Evolutionary conservation across 2,888 invertebrate species (phyloP), one percentile per base, ranked within the genome.

Genomic region (Cataglyphis cursor): DNA sequence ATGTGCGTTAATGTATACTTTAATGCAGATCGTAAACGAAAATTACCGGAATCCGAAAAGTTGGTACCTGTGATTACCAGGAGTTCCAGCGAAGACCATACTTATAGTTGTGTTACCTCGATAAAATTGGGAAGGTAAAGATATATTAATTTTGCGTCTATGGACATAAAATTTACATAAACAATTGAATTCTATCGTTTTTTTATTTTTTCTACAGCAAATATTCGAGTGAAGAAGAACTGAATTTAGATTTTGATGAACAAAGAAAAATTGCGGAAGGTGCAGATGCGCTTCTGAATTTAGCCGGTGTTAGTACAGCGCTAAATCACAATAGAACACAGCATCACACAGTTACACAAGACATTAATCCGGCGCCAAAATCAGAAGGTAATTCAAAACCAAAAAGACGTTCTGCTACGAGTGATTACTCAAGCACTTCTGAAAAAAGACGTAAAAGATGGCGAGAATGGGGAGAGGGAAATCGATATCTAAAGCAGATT

Each of bases 71-170:
- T 98, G 89, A 98, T 98, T 91, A 98, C 98, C 3, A 97, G 97
- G 76, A 98, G 97, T 92, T 98, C 98, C 0, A 98, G 98, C 95
- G 98, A 98, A 95, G 99, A 99, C 96, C 99, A 99, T 95, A 98
- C 98, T 75, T 99, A 99, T 95, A 98, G 98, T 83, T 94, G 94
- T 81, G 93, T 94, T 57, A 93, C 94, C 10, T 94, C 95, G 6
- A 88, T 93, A 18, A 94, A 94, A 83, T 88, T 93, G 73, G 94
- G 94, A 88, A 94, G 94, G 95, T 95, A 88, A 83, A 70, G 18
- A 38, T 51, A 70, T 3, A 24, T 24, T 24, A 15, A 35, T 70
- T 9, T 1, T 35, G 10, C 48, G 5, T 1, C 3, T 24, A 48
- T 15, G 8, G 6, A 44, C n/a, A n/a, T 1, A 0, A 41, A 57